phyloP scores from a whole-genome alignment of 2,888 invertebrate species.

The Ectemnius cavifrons region DNA sequence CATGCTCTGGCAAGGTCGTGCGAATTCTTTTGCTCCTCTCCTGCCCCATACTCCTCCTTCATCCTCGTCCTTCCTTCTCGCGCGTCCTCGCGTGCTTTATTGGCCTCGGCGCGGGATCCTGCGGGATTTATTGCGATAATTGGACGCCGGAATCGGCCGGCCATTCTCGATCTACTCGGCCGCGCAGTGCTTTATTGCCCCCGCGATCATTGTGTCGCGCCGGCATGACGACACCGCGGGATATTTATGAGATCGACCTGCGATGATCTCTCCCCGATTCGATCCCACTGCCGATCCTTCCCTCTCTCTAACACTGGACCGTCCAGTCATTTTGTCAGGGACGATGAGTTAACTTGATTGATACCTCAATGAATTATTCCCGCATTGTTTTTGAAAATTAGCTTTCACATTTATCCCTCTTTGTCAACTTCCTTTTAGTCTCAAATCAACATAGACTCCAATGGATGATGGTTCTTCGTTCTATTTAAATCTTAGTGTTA shows the following conservation, averaged over 20 bases:
- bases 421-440: too few species aligned
- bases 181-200: slow-evolving; percentile 2
- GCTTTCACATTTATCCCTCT: too few species aligned
- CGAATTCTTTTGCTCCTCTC: slow-evolving; percentile 42
- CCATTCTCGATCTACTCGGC: slow-evolving; percentile 5
- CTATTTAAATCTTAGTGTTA: too few species aligned
- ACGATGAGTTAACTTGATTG: too few species aligned
- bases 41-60: slow-evolving; percentile 12
- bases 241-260: slow-evolving; percentile 2
- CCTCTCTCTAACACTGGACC: too few species aligned
- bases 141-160: slow-evolving; percentile 6
- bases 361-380: too few species aligned
- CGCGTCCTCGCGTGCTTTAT: slow-evolving; percentile 7
- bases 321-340: too few species aligned
- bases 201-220: slow-evolving; percentile 7
- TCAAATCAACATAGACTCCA: too few species aligned
- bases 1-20: slow-evolving; percentile 63
- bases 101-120: background rate
- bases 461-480: too few species aligned
- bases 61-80: slow-evolving; percentile 20
- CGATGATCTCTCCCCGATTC: too few species aligned
- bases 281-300: too few species aligned
- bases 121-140: slow-evolving; percentile 7
- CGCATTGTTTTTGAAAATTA: too few species aligned
- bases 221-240: slow-evolving; percentile 7